phyloP scores from a whole-genome alignment of 2,797 vertebrate species.

The Scyliorhinus canicula region DNA sequence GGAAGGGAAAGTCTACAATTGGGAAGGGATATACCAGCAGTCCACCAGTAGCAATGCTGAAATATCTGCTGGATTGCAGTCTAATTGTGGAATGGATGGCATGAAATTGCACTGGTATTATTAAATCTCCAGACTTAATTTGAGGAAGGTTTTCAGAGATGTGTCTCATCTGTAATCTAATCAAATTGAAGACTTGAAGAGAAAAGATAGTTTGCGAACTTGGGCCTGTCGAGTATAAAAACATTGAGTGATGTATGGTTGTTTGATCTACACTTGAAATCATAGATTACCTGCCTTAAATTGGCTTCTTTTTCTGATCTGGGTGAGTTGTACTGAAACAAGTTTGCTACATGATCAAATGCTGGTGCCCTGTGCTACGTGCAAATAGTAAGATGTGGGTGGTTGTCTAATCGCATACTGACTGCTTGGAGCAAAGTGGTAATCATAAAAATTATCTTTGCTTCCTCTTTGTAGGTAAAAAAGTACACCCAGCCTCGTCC shows the following conservation, averaged over 20 bases:
- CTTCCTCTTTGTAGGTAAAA: background rate
- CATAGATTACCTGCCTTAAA: background rate
- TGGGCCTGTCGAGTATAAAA: background rate
- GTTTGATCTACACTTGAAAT: slow-evolving; percentile 2
- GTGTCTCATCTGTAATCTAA: background rate
- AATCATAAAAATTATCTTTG: background rate
- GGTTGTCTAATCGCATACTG: background rate
- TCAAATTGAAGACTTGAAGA: background rate
- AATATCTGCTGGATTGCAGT: background rate
- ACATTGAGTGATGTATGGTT: background rate
- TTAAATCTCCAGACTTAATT: background rate
- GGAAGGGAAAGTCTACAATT: background rate
- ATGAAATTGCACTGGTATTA: background rate
- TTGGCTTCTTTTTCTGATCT: background rate
- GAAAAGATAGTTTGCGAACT: background rate
- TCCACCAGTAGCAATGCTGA: background rate
- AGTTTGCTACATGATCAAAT: background rate
- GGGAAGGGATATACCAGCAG: background rate
- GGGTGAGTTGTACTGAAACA: background rate
- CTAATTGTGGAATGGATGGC: background rate
- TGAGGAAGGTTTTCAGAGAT: background rate
- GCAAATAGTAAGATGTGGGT: background rate
- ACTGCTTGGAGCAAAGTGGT: slow-evolving; percentile 10
- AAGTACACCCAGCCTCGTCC: background rate
- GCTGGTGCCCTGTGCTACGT: background rate